Evolutionary conservation across 2,113 vertebrate species (phyloP), one percentile per base, ranked within the genome.

Genomic region (Nicator chloris): DNA sequence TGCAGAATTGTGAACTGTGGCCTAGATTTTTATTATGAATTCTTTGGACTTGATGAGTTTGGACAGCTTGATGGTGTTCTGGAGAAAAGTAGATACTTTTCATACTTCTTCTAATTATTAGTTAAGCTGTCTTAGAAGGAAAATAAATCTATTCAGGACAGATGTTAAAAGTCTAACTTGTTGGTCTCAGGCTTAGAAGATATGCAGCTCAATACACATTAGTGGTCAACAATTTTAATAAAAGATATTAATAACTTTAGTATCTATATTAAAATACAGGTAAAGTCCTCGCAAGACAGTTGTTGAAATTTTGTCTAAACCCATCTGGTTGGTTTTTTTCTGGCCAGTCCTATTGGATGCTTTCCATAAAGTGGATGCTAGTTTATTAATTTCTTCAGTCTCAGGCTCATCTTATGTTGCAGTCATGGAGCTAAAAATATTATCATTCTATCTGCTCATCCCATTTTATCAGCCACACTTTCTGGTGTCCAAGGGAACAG

Each of bases 21-120:
- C 71, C 68, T 71, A 12, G 56, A 57, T 30, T 5, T 83, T 83
- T 92, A n/a, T 80, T 88, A 78, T 35, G 6, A 78, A 86, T 88
- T 92, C 53, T 81, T 81, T 70, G 31, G 69, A 83, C 18, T 31
- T 93, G 79, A 90, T 94, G 51, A 83, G 14, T 86, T 87, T 96
- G 42, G 66, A 80, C 91, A 95, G 66, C 61, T 91, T 86, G 77
- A 61, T 90, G 39, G 15, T 87, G 42, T 90, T 89, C 60, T 84
- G 80, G 64, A 83, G 56, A 73, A 81, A 88, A 94, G 51, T 21
- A 56, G 64, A 57, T 75, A 31, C 20, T 60, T 88, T 83, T 49
- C 60, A 35, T 72, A 19, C 9, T 81, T 54, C 23, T 75, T 79
- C 47, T 90, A 70, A 80, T 81, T 83, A 45, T 63, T 68, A 18